Percentiles rank a stretch among this genome's conserved stretches.
These are phyloP conservation scores for Gandaritis pyraliata DNA, from an alignment of 2,888 invertebrate genomes.

Conservation along the genomic window DNA sequence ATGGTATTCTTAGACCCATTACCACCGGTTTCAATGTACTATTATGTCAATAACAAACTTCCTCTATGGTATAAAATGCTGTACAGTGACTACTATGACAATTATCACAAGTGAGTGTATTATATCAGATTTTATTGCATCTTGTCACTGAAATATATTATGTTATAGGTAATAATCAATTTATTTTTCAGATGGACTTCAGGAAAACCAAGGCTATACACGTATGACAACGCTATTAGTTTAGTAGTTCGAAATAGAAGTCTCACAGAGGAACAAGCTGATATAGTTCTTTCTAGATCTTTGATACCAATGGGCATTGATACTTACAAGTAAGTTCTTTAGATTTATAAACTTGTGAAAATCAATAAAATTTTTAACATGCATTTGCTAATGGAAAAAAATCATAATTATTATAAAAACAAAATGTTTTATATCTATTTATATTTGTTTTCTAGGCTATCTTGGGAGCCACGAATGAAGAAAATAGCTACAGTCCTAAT, in stretches of 20 bases:
- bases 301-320: slow-evolving; percentile 68
- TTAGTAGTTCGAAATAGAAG: slow-evolving; percentile 65
- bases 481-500: slow-evolving; percentile 46
- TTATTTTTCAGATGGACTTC: slow-evolving; percentile 48
- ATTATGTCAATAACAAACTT: slow-evolving; percentile 44
- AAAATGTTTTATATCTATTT: neutral
- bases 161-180: neutral
- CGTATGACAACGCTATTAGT: slow-evolving; percentile 67
- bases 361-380: too few relatives aligned
- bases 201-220: slow-evolving; percentile 47
- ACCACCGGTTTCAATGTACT: slow-evolving; percentile 49
- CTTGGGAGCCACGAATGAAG: slow-evolving; percentile 64
- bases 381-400: too few relatives aligned
- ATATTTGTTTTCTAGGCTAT: slow-evolving; percentile 48
- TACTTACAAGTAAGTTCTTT: slow-evolving; percentile 62
- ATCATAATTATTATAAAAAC: too few relatives aligned
- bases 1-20: slow-evolving; percentile 67
- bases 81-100: slow-evolving; percentile 60
- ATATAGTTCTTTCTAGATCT: slow-evolving; percentile 73
- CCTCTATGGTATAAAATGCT: slow-evolving; percentile 45
- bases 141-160: too few relatives aligned
- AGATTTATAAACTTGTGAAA: neutral
- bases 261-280: slow-evolving; percentile 75
- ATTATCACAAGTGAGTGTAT: slow-evolving; percentile 52
- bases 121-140: too few relatives aligned